A percentile compares a stretch with the other conserved stretches of the same genome.
These are phyloP conservation scores for Euthynnus affinis DNA, from an alignment of 2,797 vertebrate species.

Conservation along the genomic window DNA sequence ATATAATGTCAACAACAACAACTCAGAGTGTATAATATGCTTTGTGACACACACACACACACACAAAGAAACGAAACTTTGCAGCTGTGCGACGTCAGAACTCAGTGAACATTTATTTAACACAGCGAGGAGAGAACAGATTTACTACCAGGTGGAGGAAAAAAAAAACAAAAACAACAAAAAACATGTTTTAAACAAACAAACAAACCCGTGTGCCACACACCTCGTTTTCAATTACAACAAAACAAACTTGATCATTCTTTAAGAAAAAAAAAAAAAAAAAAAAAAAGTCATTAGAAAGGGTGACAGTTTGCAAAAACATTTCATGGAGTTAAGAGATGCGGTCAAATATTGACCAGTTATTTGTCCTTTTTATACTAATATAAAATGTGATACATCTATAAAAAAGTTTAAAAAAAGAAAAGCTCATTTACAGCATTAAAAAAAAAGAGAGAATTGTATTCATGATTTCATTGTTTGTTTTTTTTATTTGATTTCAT, in stretches of 20 bases:
- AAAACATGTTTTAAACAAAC: slow-evolving; percentile 33
- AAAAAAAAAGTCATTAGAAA: slow-evolving; percentile 65
- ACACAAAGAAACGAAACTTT: not conserved
- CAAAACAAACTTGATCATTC: slow-evolving; percentile 47
- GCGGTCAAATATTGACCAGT: slow-evolving; percentile 99
- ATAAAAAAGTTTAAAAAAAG: slow-evolving; percentile 73
- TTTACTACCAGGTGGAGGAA: slow-evolving; percentile 63
- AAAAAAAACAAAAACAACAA: slow-evolving; percentile 37
- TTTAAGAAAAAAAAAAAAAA: too few relatives aligned
- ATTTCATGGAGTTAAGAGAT: slow-evolving; percentile 65
- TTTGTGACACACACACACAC: not conserved
- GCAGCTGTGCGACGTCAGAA: slow-evolving; percentile 36
- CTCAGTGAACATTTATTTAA: slow-evolving; percentile 83
- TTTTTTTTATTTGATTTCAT: slow-evolving; percentile 1
- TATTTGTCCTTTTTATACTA: slow-evolving; percentile 89
- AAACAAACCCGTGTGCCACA: slow-evolving; percentile 55
- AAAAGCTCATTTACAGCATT: slow-evolving; percentile 80
- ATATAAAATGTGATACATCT: slow-evolving; percentile 83
- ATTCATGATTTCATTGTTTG: not conserved
- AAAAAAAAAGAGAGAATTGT: slow-evolving; percentile 26
- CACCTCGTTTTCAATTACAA: slow-evolving; percentile 43
- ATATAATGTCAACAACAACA: too few relatives aligned
- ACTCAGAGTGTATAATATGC: too few relatives aligned
- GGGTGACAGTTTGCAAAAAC: slow-evolving; percentile 63
- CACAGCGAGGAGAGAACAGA: slow-evolving; percentile 64